Evolutionary conservation across 2,797 vertebrate species (phyloP), one percentile per base, ranked within the genome.

Genomic region (Sebastes kiyomatsui): DNA sequence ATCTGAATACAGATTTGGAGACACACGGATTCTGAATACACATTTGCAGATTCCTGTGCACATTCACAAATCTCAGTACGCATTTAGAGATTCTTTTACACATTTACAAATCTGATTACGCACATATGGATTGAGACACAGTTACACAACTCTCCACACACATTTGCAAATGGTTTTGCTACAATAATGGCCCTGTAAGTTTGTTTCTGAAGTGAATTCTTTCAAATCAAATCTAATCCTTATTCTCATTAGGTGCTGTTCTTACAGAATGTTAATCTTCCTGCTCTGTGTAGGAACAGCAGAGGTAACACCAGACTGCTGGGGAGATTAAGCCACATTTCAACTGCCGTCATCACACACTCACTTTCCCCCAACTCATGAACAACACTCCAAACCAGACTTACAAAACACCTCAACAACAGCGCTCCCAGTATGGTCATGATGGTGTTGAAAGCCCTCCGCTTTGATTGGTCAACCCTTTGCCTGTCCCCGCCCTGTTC

Each of bases 241-340:
- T 42, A 42, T 42, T 14, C 38, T 42, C 38, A 42, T 42, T 49
- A 4, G n/a, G 1, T 16, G 42, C 6, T 58, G 13, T n/a, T 62
- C n/a, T 27, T 72, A 3, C 46, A n/a, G 27, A 38, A 59, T 0
- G 8, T 0, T 3, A 16, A 27, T 2, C 6, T 55, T 16, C 77
- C 66, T 3, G n/a, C 23, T 75, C 77, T 85, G 10, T 70, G 59
- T 2, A 90, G 69, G 33, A 87, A 91, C 55, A 84, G 6, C 38
- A 87, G 18, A 14, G 90, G 87, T 12, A 77, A 42, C 13, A 85
- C 75, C 23, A 88, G 52, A 56, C n/a, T 85, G 30, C 77, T 23
- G 0, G 75, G 81, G 3, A 87, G 0, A 1, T 28, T 73, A 5
- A 76, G 23, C 56, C 60, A 86, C 3, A 13, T 0, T 4, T 1